A percentile compares a stretch with the other conserved stretches of the same genome.
These are phyloP conservation scores for Anabacerthia variegaticeps DNA, from an alignment of 2,797 vertebrate species.

Conservation along the genomic window DNA sequence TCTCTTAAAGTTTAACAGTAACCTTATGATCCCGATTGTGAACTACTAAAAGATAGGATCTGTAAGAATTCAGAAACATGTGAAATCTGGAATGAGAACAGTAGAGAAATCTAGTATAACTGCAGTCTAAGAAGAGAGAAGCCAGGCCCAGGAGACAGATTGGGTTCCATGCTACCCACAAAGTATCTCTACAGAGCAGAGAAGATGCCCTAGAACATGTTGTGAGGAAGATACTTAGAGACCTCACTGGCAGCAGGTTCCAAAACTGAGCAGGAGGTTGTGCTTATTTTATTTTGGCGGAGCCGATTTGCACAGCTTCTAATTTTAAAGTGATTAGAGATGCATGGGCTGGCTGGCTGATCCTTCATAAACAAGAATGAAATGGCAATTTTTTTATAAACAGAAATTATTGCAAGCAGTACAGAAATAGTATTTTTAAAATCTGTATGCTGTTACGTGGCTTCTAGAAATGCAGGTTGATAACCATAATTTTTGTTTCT, in stretches of 20 bases:
- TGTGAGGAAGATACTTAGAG: slow-evolving; percentile 5
- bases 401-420: not conserved
- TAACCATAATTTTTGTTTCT: slow-evolving; percentile 35
- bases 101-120: slow-evolving; percentile 1
- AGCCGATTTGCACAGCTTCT: slow-evolving; percentile 61
- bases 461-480: slow-evolving; percentile 27
- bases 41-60: not conserved
- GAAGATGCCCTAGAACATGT: slow-evolving; percentile 10
- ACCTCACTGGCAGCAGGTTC: slow-evolving; percentile 29
- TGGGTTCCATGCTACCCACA: not conserved
- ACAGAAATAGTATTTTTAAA: not conserved
- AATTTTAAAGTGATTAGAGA: slow-evolving; percentile 68
- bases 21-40: not conserved
- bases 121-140: not conserved
- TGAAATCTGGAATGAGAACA: not conserved
- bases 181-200: not conserved
- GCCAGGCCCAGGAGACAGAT: not conserved
- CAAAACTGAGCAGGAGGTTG: slow-evolving; percentile 46
- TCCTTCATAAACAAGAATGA: slow-evolving; percentile 68
- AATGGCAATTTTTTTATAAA: slow-evolving; percentile 38
- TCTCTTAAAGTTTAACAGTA: slow-evolving; percentile 41
- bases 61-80: not conserved
- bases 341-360: slow-evolving; percentile 61
- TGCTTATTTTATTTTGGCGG: slow-evolving; percentile 63
- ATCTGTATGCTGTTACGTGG: not conserved